These are phyloP conservation scores for Euthynnus affinis DNA, from an alignment of 2,797 vertebrate genomes.

Conservation along the genomic window DNA sequence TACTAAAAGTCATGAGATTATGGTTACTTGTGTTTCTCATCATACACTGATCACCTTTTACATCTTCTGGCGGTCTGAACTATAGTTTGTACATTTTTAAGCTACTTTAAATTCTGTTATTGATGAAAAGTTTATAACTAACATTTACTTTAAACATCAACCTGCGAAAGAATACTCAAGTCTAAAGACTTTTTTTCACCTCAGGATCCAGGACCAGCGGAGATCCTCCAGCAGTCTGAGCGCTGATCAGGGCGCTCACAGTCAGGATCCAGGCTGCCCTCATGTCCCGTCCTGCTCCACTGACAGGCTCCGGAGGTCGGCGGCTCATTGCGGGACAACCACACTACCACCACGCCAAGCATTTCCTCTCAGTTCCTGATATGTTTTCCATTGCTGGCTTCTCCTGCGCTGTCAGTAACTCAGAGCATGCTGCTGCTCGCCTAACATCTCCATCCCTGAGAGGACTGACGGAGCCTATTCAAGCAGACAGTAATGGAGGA, in stretches of 20 bases:
- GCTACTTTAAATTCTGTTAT: background rate
- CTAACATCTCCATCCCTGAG: constrained; percentile 53
- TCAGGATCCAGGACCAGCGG: constrained; percentile 60
- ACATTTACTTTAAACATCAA: no score
- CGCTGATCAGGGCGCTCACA: constrained; percentile 37
- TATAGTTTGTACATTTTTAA: no score
- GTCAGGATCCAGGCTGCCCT: constrained; percentile 57
- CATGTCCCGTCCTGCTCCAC: constrained; percentile 11
- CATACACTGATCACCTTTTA: no score
- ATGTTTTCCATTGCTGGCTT: constrained; percentile 9
- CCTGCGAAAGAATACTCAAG: no score
- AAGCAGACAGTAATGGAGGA: background rate
- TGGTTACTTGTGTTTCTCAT: no score
- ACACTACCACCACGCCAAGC: constrained; percentile 6
- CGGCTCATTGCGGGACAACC: constrained; percentile 50
- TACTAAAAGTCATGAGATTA: no score
- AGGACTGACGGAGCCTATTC: constrained; percentile 15
- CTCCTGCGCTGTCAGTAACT: constrained; percentile 4
- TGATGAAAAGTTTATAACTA: background rate
- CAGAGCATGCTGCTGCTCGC: constrained; percentile 47
- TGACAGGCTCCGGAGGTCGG: constrained; percentile 12
- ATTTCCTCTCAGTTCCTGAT: background rate
- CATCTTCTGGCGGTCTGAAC: no score
- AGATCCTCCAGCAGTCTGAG: constrained; percentile 7
- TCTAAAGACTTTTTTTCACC: constrained; percentile 50